Base-by-base conservation (phyloP, 1,140 invertebrate species). In the Prorops nasuta region DNA sequence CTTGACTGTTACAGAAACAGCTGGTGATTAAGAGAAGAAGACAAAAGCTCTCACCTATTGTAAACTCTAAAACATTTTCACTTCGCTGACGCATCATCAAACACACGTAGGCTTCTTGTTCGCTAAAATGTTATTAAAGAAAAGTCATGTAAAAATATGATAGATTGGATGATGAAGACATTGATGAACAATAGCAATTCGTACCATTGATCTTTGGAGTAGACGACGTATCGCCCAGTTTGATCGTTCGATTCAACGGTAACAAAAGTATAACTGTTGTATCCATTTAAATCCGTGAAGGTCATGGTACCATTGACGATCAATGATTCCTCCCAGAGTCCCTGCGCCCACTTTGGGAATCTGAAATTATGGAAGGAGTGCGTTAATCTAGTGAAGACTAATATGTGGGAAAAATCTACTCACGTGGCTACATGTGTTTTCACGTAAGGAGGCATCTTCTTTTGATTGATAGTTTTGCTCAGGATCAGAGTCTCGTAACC, bases 261-360 rank as follows among this genome's bases (percentile, higher is more conserved):
- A 49, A 82, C 79, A 24, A 84, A 80, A 0, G 81, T 84, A 55
- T 83, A 84, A 43, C 83, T 86, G 54, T 82, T 83, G 60, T 86
- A 86, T n/a, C 81, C 81, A 36, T 77, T 75, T 7, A 82, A 74
- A 71, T 88, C 85, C 56, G 80, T 83, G 61, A 84, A 86, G 9
- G 81, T 79, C 63, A 87, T 78, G 2, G 80, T 81, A 17, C 82
- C 80, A 28, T 81, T 80, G 19, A 82, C 67, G n/a, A 88, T 81
- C 7, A 78, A 63, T 6, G 85, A 71, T 54, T 85, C 74, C 67
- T 86, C 81, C 86, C 86, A 88, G 32, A 80, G 66, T 8, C 86
- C 86, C 58, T 84, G 80, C 22, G 83, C 76, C 85, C 85, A 88
- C 53, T 82, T 76, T 0, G 86, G 86, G 58, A 86, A 87, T 44